These are phyloP conservation scores for Agrypnia vestita DNA, from an alignment of 1,140 invertebrate genomes.

Conservation along the genomic window DNA sequence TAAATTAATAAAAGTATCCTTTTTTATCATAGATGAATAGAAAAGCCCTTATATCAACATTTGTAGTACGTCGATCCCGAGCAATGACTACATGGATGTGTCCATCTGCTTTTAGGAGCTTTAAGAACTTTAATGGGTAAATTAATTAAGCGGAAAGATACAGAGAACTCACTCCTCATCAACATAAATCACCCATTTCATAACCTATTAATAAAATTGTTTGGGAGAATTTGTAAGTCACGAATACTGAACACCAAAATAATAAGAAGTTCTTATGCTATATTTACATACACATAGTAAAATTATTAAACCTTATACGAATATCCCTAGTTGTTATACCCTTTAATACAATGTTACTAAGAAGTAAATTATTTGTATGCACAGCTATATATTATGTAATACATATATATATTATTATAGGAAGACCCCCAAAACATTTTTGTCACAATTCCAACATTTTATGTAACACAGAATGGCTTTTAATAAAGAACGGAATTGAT, in stretches of 20 bases:
- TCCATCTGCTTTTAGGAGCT: constrained; percentile 51
- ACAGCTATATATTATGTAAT: constrained; percentile 35
- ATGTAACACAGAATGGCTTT: constrained; percentile 34
- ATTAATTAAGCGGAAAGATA: constrained; percentile 25
- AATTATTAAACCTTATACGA: constrained; percentile 48
- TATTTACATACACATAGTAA: constrained; percentile 60
- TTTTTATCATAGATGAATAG: constrained; percentile 23
- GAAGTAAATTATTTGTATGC: constrained; percentile 43
- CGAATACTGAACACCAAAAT: constrained; percentile 60
- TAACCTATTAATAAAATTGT: constrained; percentile 36
- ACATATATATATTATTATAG: not conserved
- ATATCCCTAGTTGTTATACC: constrained; percentile 38
- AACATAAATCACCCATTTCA: constrained; percentile 29
- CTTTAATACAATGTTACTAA: constrained; percentile 46
- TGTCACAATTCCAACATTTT: constrained; percentile 47
- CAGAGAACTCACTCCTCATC: constrained; percentile 37
- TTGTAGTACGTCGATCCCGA: not conserved
- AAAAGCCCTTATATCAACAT: constrained; percentile 28
- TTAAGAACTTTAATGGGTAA: constrained; percentile 51
- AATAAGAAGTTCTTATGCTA: constrained; percentile 60
- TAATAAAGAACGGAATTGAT: constrained; percentile 49
- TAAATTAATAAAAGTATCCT: constrained; percentile 3
- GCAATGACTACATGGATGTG: constrained; percentile 2
- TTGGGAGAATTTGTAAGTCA: constrained; percentile 55
- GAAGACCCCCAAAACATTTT: constrained; percentile 8